Evolutionary conservation across 2,797 vertebrate species (phyloP).

Genomic region (Channallabes apus): DNA sequence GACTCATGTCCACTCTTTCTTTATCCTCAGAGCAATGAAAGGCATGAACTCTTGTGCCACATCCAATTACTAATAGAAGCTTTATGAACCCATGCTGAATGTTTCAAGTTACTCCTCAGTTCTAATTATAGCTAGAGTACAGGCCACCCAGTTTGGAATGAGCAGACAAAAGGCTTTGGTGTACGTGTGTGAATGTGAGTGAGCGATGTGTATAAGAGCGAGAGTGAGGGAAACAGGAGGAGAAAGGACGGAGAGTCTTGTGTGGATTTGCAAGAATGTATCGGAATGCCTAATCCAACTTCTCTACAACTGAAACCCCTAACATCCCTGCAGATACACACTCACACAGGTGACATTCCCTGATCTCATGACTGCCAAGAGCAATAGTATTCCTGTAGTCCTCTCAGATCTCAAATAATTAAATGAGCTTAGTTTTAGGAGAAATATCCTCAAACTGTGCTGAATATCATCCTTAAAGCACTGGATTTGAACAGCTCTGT

Average conservation of each 20-base stretch:
- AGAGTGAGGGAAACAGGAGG: not conserved
- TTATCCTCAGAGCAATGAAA: constrained; percentile 32
- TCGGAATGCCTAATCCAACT: no score
- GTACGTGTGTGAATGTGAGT: not conserved
- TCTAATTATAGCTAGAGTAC: constrained; percentile 47
- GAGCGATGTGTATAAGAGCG: not conserved
- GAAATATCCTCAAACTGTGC: no score
- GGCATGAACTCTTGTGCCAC: constrained; percentile 19
- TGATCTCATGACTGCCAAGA: not conserved
- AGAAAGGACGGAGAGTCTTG: not conserved
- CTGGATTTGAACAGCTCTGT: no score
- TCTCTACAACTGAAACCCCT: not conserved
- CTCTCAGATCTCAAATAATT: no score
- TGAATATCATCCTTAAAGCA: no score
- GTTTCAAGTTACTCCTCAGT: constrained; percentile 27
- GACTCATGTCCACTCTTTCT: not conserved
- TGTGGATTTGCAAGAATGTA: constrained; percentile 1
- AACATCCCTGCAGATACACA: not conserved
- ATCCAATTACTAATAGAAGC: constrained; percentile 27
- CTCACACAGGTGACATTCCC: not conserved
- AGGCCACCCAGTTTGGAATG: constrained; percentile 4
- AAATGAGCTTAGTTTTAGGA: no score
- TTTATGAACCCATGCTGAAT: constrained; percentile 21
- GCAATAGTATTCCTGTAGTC: not conserved
- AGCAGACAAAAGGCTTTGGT: constrained; percentile 10